Evolutionary conservation across 2,113 vertebrate genomes (phyloP).

Genomic region (Chaetops frenatus): DNA sequence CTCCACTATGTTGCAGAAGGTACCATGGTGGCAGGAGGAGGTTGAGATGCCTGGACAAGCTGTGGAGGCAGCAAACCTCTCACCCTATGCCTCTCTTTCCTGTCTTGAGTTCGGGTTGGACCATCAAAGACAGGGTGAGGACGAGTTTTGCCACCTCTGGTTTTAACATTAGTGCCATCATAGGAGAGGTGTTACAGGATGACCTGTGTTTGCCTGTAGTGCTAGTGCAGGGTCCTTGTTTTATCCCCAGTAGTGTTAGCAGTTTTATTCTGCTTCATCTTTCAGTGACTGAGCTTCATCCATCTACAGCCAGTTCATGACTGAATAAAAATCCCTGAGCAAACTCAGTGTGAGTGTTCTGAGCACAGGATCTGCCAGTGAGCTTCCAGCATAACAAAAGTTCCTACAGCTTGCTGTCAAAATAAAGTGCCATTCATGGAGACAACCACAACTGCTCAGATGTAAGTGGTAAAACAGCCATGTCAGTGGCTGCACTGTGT

Average conservation of each 20-base stretch:
- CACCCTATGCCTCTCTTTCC: accelerated
- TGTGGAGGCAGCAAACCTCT: not conserved
- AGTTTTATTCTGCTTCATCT: not conserved
- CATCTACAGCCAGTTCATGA: not conserved
- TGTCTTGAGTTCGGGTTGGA: not conserved
- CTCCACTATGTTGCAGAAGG: not conserved
- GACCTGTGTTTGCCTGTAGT: not conserved
- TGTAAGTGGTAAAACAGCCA: accelerated
- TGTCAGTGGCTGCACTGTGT: not conserved
- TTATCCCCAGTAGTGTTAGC: not conserved
- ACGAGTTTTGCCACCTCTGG: not conserved
- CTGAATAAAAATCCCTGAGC: not conserved
- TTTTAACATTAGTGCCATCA: not conserved
- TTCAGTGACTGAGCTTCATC: not conserved
- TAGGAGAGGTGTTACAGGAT: not conserved
- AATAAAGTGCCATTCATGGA: not conserved
- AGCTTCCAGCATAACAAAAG: not conserved
- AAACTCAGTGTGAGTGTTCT: not conserved
- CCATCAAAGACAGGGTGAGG: not conserved
- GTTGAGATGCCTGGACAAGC: not conserved
- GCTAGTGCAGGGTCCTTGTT: not conserved
- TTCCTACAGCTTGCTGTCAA: not conserved
- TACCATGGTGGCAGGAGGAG: not conserved
- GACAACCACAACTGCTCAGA: not conserved
- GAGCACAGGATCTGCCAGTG: not conserved